These are phyloP conservation scores for Pachydiplax longipennis DNA, from an alignment of 2,888 invertebrate genomes.

Conservation along the genomic window DNA sequence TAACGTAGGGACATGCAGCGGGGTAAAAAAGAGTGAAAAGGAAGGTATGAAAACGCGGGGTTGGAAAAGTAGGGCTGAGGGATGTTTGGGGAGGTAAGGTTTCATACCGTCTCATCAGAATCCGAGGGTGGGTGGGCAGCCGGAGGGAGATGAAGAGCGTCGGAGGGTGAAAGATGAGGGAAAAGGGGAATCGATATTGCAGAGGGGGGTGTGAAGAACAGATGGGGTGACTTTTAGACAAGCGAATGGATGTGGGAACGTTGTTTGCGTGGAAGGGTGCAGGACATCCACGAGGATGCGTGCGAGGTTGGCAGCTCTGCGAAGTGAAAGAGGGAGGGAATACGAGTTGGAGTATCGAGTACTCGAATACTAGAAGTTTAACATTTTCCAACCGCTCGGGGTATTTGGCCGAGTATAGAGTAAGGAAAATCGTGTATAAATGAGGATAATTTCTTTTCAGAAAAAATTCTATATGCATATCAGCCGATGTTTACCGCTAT, in stretches of 20 bases:
- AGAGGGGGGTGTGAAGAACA: background rate
- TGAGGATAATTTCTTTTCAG: too few species aligned
- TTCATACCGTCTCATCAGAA: slow-evolving; percentile 21
- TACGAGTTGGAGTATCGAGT: background rate
- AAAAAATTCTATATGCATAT: too few species aligned
- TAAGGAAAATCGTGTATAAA: too few species aligned
- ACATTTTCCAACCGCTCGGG: background rate
- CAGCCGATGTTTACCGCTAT: too few species aligned
- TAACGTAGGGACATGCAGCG: background rate
- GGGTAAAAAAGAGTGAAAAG: background rate
- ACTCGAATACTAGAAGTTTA: background rate
- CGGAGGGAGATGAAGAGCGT: background rate
- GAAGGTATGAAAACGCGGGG: background rate
- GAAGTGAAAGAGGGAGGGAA: background rate
- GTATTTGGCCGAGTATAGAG: too few species aligned
- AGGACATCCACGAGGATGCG: background rate
- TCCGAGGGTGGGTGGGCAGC: background rate
- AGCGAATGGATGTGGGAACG: background rate
- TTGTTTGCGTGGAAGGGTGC: background rate
- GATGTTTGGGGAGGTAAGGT: background rate
- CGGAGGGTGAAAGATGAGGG: background rate
- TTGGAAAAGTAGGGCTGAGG: background rate
- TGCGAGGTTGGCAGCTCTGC: background rate
- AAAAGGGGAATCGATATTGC: background rate
- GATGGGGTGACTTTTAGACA: slow-evolving; percentile 34